Percentiles rank a stretch among this genome's conserved stretches.
phyloP scores from a whole-genome alignment of 1,140 invertebrate genomes.

The Tetragnatha versicolor region DNA sequence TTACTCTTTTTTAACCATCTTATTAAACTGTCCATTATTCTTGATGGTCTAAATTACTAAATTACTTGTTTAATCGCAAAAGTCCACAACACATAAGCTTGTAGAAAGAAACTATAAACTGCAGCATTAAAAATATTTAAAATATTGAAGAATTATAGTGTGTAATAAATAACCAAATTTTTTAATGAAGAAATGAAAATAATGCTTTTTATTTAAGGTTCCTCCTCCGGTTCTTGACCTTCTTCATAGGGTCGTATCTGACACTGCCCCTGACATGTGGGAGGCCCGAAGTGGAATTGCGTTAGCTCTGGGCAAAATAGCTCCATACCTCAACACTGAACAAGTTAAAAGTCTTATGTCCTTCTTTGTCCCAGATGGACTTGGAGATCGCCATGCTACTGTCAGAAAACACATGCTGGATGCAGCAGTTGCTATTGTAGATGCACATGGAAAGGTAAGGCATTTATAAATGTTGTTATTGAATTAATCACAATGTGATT shows the following conservation, averaged over 20 bases:
- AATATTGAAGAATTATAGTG: too few relatives aligned
- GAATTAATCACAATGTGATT: too few relatives aligned
- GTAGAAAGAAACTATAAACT: too few relatives aligned
- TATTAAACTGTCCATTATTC: too few relatives aligned
- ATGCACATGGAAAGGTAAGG: constrained; percentile 76
- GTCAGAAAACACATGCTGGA: constrained; percentile 91
- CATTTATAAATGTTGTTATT: constrained; percentile 3
- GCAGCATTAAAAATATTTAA: too few relatives aligned
- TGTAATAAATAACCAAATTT: too few relatives aligned
- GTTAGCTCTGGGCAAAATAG: constrained; percentile 77
- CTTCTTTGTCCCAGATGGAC: constrained; percentile 84
- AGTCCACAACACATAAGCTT: too few relatives aligned
- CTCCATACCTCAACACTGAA: constrained; percentile 73
- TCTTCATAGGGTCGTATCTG: constrained; percentile 87
- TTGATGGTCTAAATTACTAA: too few relatives aligned
- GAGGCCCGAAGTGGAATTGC: constrained; percentile 86
- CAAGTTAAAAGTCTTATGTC: constrained; percentile 74
- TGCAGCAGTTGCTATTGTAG: constrained; percentile 89
- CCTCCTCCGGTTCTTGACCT: constrained; percentile 87
- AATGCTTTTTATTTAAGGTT: constrained; percentile 74
- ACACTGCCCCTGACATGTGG: constrained; percentile 81
- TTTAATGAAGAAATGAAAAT: too few relatives aligned
- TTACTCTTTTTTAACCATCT: too few relatives aligned
- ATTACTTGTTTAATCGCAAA: too few relatives aligned
- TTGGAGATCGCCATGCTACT: constrained; percentile 82